Conservation (phyloP, 2,797 vertebrate species). For the Neopelma chrysocephalum region DNA sequence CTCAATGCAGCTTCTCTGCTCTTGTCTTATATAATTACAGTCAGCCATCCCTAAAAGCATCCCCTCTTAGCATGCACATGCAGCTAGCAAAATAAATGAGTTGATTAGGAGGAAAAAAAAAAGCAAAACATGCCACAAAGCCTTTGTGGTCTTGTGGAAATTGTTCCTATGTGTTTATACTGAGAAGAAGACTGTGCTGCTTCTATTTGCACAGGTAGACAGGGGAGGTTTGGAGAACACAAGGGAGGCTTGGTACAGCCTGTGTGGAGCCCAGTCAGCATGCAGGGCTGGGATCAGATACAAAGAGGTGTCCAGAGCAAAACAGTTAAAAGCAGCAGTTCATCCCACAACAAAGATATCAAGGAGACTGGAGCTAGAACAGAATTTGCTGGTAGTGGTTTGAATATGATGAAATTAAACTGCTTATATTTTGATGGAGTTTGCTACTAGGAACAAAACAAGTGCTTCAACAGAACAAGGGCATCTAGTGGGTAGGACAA, state of each 20-base stretch:
- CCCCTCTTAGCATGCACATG: not conserved
- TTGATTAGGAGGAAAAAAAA: not conserved
- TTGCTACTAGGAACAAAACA: not conserved
- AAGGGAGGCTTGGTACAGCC: not conserved
- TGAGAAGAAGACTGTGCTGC: not conserved
- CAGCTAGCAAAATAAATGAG: not conserved
- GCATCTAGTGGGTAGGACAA: not conserved
- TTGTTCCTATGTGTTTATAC: not conserved
- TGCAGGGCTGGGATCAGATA: not conserved
- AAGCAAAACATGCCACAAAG: not conserved
- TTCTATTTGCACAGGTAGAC: not conserved
- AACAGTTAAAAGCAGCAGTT: not conserved
- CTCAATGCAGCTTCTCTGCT: slow-evolving; percentile 10
- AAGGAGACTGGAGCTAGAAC: not conserved
- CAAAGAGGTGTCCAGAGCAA: not conserved
- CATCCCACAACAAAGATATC: not conserved
- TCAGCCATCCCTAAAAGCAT: slow-evolving; percentile 48
- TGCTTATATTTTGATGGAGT: not conserved
- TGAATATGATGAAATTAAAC: not conserved
- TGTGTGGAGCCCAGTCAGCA: not conserved
- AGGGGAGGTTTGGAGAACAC: not conserved
- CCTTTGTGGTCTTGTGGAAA: not conserved
- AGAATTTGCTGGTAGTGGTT: not conserved
- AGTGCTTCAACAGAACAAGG: not conserved
- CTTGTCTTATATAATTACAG: slow-evolving; percentile 50